These are phyloP conservation scores for Dendrocincla fuliginosa DNA, from an alignment of 2,797 vertebrate species.

Conservation along the genomic window DNA sequence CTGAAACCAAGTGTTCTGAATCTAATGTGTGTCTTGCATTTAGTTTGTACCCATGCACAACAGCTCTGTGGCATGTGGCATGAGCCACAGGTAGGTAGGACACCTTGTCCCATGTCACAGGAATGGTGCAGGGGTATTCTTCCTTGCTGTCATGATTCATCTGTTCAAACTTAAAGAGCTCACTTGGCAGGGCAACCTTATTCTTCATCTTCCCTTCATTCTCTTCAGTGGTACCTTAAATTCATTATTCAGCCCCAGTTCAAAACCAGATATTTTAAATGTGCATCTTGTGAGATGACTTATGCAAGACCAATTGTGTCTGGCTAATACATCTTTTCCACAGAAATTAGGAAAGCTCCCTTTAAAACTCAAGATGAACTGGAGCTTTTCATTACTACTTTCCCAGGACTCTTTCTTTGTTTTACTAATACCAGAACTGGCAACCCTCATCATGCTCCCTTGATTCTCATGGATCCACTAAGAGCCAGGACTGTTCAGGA, in stretches of 20 bases:
- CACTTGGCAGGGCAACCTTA: background rate
- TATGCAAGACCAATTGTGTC: background rate
- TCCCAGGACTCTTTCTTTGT: background rate
- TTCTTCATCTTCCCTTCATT: background rate
- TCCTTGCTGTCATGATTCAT: background rate
- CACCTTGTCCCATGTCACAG: background rate
- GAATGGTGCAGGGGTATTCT: background rate
- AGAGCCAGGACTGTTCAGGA: background rate
- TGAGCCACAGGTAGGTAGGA: background rate
- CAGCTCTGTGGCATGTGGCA: rapidly evolving
- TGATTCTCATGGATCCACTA: background rate
- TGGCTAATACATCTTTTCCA: background rate
- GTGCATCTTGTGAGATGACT: background rate
- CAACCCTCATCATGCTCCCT: background rate
- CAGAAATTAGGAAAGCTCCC: background rate
- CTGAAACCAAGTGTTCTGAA: background rate
- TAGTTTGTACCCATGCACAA: background rate
- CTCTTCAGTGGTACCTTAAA: background rate
- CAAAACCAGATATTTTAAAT: background rate
- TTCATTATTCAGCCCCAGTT: background rate
- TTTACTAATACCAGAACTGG: background rate
- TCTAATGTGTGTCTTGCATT: background rate
- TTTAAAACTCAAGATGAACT: background rate
- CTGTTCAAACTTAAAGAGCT: background rate
- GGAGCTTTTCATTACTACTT: background rate